phyloP scores from a whole-genome alignment of 2,797 vertebrate species.

The Cichlasoma orientale region DNA sequence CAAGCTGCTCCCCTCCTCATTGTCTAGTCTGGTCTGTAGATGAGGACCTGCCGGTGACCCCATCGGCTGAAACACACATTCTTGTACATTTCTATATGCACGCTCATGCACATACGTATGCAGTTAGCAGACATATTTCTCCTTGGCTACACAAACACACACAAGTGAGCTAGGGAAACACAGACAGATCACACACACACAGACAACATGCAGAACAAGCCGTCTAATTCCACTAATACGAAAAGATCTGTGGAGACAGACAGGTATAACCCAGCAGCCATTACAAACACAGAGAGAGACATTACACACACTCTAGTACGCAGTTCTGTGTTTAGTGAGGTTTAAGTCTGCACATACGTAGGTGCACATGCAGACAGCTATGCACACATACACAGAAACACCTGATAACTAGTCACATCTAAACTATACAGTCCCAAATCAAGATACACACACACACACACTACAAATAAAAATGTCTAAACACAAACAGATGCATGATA shows the following conservation, averaged over 20 bases:
- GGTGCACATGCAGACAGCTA: background rate
- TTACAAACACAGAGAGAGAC: constrained; percentile 49
- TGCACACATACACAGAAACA: constrained; percentile 18
- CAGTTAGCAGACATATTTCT: constrained; percentile 49
- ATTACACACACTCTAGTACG: constrained; percentile 44
- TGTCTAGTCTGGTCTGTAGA: constrained; percentile 78
- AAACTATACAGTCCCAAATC: background rate
- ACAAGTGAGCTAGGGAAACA: constrained; percentile 50
- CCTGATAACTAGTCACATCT: constrained; percentile 19
- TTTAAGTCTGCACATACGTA: constrained; percentile 29
- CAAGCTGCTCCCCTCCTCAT: constrained; percentile 67
- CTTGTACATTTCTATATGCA: constrained; percentile 66
- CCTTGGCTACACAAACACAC: constrained; percentile 46
- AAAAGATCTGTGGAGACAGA: constrained; percentile 69
- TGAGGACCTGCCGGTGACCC: constrained; percentile 78
- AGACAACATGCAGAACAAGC: constrained; percentile 69
- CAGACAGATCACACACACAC: constrained; percentile 72
- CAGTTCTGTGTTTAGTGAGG: constrained; percentile 22
- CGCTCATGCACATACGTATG: constrained; percentile 42
- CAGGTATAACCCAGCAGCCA: constrained; percentile 67
- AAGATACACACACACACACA: background rate
- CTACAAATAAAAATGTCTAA: constrained; percentile 10
- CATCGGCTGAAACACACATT: constrained; percentile 58
- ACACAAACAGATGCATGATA: constrained; percentile 5
- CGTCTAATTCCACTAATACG: constrained; percentile 72